phyloP scores from a whole-genome alignment of 2,888 invertebrate species.

The Synanthedon vespiformis region DNA sequence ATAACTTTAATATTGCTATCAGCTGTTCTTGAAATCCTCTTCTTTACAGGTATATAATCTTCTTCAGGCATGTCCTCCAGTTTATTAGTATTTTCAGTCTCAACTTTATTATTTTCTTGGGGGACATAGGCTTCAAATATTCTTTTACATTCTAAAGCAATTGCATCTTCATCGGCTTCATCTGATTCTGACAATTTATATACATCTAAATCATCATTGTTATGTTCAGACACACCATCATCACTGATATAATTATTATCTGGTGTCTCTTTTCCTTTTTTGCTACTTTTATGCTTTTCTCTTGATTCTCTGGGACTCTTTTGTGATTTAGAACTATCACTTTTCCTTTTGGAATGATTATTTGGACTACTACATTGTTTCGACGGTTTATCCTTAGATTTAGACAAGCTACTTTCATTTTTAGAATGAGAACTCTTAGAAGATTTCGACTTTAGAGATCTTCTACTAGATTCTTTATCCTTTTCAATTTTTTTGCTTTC shows the following conservation, averaged over 20 bases:
- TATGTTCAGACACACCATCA: constrained; percentile 20
- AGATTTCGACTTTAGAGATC: constrained; percentile 16
- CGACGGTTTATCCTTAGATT: constrained; percentile 15
- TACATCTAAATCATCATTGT: constrained; percentile 35
- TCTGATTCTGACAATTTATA: constrained; percentile 63
- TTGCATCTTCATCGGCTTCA: constrained; percentile 77
- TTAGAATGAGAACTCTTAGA: constrained; percentile 24
- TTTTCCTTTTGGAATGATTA: constrained; percentile 27
- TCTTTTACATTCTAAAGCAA: constrained; percentile 85
- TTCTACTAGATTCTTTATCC: constrained; percentile 14
- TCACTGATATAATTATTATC: constrained; percentile 31
- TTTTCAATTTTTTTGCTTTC: constrained; percentile 22
- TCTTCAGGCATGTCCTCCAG: constrained; percentile 32
- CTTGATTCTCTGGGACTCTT: constrained; percentile 34
- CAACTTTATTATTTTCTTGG: constrained; percentile 28
- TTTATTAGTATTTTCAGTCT: constrained; percentile 25
- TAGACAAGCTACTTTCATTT: constrained; percentile 16
- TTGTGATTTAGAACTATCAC: constrained; percentile 24
- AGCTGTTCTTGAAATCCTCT: constrained; percentile 79
- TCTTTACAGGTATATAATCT: constrained; percentile 67
- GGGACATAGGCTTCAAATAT: constrained; percentile 87
- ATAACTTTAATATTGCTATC: constrained; percentile 55
- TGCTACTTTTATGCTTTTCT: constrained; percentile 19
- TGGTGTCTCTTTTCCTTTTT: constrained; percentile 20
- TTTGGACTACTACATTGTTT: constrained; percentile 26